phyloP scores from a whole-genome alignment of 2,888 invertebrate species.

The Mimachlamys varia region DNA sequence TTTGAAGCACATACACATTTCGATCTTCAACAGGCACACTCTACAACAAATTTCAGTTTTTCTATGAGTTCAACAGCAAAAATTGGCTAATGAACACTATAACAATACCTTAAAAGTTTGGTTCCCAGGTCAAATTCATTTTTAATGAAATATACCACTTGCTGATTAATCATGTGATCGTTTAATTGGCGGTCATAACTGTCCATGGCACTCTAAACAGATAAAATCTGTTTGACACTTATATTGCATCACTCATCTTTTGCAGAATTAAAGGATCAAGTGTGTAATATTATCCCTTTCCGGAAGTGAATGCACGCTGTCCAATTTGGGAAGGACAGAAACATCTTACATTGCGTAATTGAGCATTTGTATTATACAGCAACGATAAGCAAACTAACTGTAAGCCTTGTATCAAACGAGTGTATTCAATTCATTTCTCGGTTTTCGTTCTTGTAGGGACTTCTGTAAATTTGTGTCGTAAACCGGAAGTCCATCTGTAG shows the following conservation, averaged over 20 bases:
- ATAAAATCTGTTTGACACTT: neutral
- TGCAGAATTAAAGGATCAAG: neutral
- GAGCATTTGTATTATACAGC: neutral
- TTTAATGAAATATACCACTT: too few species aligned
- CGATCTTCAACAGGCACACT: neutral
- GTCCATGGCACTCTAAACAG: neutral
- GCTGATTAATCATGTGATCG: too few species aligned
- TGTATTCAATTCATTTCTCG: conserved; percentile 66
- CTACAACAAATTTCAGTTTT: neutral
- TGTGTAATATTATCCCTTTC: neutral
- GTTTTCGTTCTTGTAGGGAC: conserved; percentile 38
- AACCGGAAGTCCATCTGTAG: conserved; percentile 74
- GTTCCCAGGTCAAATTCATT: too few species aligned
- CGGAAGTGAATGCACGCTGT: neutral
- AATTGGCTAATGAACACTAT: neutral
- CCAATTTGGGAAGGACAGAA: neutral
- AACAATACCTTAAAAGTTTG: too few species aligned
- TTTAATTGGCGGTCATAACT: neutral
- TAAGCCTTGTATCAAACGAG: conserved; percentile 58
- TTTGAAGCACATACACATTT: neutral
- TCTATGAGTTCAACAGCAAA: neutral
- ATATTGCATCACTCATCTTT: neutral
- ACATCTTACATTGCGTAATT: neutral
- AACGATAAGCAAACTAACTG: neutral
- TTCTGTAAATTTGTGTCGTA: conserved; percentile 58